Evolutionary conservation across 2,797 vertebrate species (phyloP).

Genomic region (Eospalax fontanierii): DNA sequence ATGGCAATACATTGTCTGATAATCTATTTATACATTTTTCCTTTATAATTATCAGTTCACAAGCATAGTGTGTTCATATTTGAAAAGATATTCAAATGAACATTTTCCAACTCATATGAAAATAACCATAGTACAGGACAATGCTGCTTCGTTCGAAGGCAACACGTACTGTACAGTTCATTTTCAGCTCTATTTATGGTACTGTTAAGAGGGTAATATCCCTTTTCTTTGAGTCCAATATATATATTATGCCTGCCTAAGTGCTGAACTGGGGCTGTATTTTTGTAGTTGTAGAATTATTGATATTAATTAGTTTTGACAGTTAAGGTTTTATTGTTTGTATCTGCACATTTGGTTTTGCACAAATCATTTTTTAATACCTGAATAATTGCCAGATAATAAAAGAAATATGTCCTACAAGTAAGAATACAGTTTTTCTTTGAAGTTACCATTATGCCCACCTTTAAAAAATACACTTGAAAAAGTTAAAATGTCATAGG

Average conservation of each 20-base stretch:
- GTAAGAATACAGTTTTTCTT: constrained; percentile 83
- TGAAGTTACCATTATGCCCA: constrained; percentile 86
- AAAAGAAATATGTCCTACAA: constrained; percentile 86
- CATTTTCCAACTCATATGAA: constrained; percentile 90
- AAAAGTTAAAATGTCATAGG: constrained; percentile 85
- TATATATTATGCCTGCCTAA: constrained; percentile 90
- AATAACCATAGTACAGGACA: constrained; percentile 87
- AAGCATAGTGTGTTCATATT: constrained; percentile 88
- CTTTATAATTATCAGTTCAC: constrained; percentile 83
- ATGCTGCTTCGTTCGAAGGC: constrained; percentile 84
- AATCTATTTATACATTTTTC: constrained; percentile 89
- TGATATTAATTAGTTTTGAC: constrained; percentile 90
- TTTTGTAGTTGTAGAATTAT: constrained; percentile 89
- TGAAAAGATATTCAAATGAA: constrained; percentile 90
- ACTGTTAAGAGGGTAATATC: constrained; percentile 89
- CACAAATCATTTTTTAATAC: constrained; percentile 88
- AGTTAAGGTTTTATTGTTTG: constrained; percentile 89
- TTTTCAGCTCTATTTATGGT: constrained; percentile 92
- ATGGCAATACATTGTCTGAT: constrained; percentile 87
- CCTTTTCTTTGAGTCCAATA: constrained; percentile 84
- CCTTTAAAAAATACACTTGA: constrained; percentile 87
- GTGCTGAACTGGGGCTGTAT: constrained; percentile 89
- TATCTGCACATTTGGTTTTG: constrained; percentile 89
- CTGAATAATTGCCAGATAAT: constrained; percentile 89
- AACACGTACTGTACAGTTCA: constrained; percentile 90